Conservation (phyloP, 1,140 invertebrate genomes). For the Drosophila parabipectinata region DNA sequence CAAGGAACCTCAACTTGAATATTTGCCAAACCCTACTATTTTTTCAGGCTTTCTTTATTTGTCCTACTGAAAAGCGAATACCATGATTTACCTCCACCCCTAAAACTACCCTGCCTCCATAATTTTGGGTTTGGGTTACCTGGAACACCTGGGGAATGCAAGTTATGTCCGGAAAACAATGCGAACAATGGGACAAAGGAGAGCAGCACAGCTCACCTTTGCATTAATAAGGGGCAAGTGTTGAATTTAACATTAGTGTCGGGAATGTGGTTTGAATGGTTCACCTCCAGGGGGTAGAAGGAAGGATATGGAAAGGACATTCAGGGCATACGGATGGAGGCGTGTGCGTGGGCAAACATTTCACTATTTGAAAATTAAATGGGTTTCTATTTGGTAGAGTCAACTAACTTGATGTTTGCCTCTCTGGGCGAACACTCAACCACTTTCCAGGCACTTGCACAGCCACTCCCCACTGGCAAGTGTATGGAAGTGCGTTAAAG, state of each 20-base stretch:
- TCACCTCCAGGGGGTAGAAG: too few species aligned
- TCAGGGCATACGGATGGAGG: constrained; percentile 34
- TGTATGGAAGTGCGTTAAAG: constrained; percentile 56
- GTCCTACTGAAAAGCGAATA: not conserved
- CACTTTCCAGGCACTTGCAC: constrained; percentile 31
- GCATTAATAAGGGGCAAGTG: constrained; percentile 35
- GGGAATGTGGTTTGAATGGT: constrained; percentile 5
- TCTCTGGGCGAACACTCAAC: constrained; percentile 36
- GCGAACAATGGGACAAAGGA: constrained; percentile 30
- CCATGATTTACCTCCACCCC: not conserved
- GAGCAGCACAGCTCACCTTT: constrained; percentile 15
- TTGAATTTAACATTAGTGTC: constrained; percentile 52
- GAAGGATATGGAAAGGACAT: not conserved
- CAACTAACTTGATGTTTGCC: constrained; percentile 60
- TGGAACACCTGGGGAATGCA: constrained; percentile 31
- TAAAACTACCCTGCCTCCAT: not conserved
- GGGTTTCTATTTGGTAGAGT: constrained; percentile 74
- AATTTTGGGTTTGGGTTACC: constrained; percentile 12
- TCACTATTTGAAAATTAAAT: constrained; percentile 78
- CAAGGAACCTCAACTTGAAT: not conserved
- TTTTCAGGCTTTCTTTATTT: not conserved
- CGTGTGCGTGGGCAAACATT: constrained; percentile 63
- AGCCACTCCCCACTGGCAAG: constrained; percentile 10
- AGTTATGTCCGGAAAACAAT: constrained; percentile 49
- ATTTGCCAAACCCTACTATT: not conserved